Evolutionary conservation across 2,888 invertebrate species (phyloP), one percentile per base, ranked within the genome.

Genomic region (Idaea straminata): DNA sequence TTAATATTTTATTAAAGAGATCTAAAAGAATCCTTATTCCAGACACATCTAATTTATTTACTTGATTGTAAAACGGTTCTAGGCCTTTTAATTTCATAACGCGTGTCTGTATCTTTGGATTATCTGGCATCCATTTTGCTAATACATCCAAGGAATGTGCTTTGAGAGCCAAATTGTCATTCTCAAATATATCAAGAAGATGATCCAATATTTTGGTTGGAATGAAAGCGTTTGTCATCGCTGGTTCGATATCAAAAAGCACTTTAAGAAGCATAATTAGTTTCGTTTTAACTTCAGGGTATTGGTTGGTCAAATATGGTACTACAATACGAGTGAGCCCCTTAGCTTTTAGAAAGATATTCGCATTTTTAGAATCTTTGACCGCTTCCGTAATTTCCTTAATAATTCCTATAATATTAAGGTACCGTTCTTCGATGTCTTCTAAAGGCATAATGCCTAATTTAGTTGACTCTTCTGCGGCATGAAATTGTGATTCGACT

Each of bases 81-180:
- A 92, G 65, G 0, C 91, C 91, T 76, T 84, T 88, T 1, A 83
- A 36, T 70, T 86, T 87, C 86, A 91, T 89, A 0, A 91, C 82
- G 25, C 86, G 77, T 0, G 84, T 80, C 76, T 92, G 92, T 0
- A 86, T 72, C 59, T 72, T 79, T 0, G 90, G 89, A 38, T 87
- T 89, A 0, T 80, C 80, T 2, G 89, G 91, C 15, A 92, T 68
- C 91, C 89, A 91, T 15, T 73, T 36, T 36, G 74, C 68, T 2
- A 92, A 65, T 0, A 91, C 75, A 59, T 91, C 87, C 57, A 91
- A 64, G 0, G 82, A 80, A 16, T 83, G 79, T 0, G 82, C 80
- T 73, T 91, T 91, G 1, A 87, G 61, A 7, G 75, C 82, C 13
- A 85, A 65, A 0, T 80, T 68, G 7, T 85, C 86, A 1, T 77